Evolutionary conservation across 2,113 vertebrate genomes (phyloP).

Genomic region (Centropus unirufus): DNA sequence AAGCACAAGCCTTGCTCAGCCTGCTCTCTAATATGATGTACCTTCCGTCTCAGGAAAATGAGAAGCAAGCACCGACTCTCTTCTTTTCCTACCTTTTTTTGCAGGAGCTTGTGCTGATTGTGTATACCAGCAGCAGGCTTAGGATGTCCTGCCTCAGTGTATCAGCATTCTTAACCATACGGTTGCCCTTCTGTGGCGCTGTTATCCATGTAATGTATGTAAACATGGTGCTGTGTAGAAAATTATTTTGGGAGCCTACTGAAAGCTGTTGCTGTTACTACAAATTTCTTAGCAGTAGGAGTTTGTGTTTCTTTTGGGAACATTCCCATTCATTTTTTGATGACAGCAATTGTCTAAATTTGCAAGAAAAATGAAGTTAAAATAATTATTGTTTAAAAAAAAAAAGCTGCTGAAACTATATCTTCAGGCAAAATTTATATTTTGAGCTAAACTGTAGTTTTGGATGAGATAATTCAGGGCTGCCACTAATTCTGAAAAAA

Average conservation of each 20-base stretch:
- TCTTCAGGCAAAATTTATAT: conserved; percentile 15
- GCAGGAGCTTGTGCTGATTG: neutral
- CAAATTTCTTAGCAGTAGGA: neutral
- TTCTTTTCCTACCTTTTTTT: neutral
- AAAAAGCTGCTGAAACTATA: neutral
- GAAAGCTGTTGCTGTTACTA: conserved; percentile 4
- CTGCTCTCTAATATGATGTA: rapidly evolving
- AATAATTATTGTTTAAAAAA: conserved; percentile 12
- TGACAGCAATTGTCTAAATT: conserved; percentile 49
- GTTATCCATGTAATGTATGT: neutral
- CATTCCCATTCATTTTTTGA: conserved; percentile 20
- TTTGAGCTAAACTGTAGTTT: neutral
- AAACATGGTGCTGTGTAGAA: neutral
- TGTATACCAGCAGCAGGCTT: rapidly evolving
- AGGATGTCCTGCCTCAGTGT: too few species aligned
- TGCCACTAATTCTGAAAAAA: conserved; percentile 55
- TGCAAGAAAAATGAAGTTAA: conserved; percentile 16
- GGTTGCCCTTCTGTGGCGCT: neutral
- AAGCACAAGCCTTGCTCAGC: neutral
- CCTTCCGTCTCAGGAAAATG: neutral
- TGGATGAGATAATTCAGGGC: conserved; percentile 42
- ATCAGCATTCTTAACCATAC: neutral
- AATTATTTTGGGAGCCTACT: neutral
- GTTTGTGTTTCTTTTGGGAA: conserved; percentile 26
- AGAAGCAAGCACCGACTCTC: neutral